Percentiles rank a stretch among this genome's conserved stretches.
These are phyloP conservation scores for Halcyon senegalensis DNA, from an alignment of 2,113 vertebrate species.

Conservation along the genomic window DNA sequence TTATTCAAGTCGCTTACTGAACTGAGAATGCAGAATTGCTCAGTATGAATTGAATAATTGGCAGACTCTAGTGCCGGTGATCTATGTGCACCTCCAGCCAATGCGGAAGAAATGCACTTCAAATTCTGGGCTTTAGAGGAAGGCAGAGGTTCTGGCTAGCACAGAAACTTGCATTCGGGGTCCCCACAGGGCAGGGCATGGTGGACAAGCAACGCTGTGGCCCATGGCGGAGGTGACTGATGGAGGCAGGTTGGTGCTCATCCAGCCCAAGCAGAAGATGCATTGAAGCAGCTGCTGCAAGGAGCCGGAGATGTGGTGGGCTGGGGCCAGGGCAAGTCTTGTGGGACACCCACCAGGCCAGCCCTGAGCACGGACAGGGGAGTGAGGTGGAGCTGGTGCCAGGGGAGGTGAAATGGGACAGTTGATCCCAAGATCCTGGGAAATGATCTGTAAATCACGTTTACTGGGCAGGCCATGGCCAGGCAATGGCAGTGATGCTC, in stretches of 20 bases:
- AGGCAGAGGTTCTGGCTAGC: not conserved
- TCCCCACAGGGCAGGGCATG: no score
- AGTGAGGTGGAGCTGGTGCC: no score
- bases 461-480: not conserved
- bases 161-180: not conserved
- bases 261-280: no score
- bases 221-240: no score
- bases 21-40: constrained; percentile 3
- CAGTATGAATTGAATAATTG: constrained; percentile 9
- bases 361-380: no score
- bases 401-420: not conserved
- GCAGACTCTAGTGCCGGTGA: not conserved
- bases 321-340: no score
- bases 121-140: constrained; percentile 49
- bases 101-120: constrained; percentile 33
- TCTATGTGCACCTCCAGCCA: constrained; percentile 43
- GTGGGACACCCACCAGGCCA: no score
- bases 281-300: no score
- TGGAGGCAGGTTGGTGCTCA: no score
- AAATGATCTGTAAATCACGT: not conserved
- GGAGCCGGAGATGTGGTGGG: no score
- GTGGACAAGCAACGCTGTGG: no score
- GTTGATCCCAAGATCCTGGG: not conserved
- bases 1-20: constrained; percentile 40
- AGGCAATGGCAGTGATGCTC: not conserved